Conservation (phyloP, 2,797 vertebrate species). For the Galagoides demidoff region DNA sequence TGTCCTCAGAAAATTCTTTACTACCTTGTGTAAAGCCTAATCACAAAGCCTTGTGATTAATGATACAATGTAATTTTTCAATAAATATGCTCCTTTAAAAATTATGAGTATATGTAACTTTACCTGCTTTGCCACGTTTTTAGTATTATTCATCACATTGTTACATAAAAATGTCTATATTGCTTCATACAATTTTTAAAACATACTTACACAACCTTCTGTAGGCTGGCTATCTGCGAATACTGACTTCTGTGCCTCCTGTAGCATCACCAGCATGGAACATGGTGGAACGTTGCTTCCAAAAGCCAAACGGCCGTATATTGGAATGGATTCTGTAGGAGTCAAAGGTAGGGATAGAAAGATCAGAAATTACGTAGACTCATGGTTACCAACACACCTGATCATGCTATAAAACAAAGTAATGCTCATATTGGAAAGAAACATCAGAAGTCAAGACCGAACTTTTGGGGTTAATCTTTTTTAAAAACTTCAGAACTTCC, state of each 20-base stretch:
- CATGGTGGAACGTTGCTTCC: conserved; percentile 51
- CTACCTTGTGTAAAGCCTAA: not conserved
- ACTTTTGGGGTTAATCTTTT: not conserved
- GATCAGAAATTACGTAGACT: not conserved
- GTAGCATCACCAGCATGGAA: not conserved
- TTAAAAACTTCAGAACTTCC: not conserved
- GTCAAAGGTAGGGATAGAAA: not conserved
- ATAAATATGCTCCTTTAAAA: not conserved
- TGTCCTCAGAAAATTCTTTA: not conserved
- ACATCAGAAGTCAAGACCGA: not conserved
- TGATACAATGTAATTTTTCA: not conserved
- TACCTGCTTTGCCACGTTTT: not conserved
- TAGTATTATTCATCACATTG: not conserved
- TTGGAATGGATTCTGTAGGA: conserved; percentile 39
- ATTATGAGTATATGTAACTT: not conserved
- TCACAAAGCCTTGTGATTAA: no score
- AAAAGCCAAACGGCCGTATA: not conserved
- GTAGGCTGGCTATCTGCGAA: conserved; percentile 14
- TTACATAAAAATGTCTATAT: not conserved
- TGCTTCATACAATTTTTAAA: not conserved
- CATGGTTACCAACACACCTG: not conserved
- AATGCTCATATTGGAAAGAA: not conserved
- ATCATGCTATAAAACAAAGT: not conserved
- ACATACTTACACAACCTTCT: conserved; percentile 67
- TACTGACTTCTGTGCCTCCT: not conserved